Percentiles rank a stretch among this genome's conserved stretches.
phyloP scores from a whole-genome alignment of 2,113 vertebrate genomes.

The Siphamia tubifer region DNA sequence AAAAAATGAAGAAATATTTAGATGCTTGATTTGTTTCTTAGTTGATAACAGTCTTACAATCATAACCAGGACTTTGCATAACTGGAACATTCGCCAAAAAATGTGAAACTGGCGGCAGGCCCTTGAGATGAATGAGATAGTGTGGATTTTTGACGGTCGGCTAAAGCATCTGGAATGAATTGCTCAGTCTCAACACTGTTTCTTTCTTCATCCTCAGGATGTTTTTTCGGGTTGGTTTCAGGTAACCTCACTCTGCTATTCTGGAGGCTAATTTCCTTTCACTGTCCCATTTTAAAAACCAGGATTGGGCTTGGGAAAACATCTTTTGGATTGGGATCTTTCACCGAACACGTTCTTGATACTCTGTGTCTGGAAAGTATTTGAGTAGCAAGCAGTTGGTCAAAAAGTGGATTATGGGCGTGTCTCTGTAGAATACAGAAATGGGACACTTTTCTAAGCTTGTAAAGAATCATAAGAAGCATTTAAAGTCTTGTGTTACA shows the following conservation, averaged over 20 bases:
- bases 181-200: slow-evolving; percentile 45
- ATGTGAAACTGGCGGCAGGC: background rate
- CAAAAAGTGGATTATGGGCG: background rate
- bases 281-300: slow-evolving; percentile 5
- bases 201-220: slow-evolving; percentile 56
- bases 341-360: background rate
- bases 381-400: slow-evolving; percentile 2
- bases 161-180: slow-evolving; percentile 74
- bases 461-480: background rate
- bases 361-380: background rate
- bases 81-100: slow-evolving; percentile 3
- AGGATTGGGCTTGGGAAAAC: slow-evolving; percentile 44
- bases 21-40: background rate
- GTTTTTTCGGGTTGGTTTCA: slow-evolving; percentile 59
- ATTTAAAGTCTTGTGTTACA: slow-evolving; percentile 5
- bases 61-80: background rate
- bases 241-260: slow-evolving; percentile 57
- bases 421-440: background rate
- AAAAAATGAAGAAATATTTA: background rate
- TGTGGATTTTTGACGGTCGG: slow-evolving; percentile 21
- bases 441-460: background rate
- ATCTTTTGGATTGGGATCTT: slow-evolving; percentile 31
- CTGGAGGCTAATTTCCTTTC: slow-evolving; percentile 61
- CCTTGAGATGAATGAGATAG: slow-evolving; percentile 54
- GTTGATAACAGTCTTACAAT: background rate